Percentiles rank a stretch among this genome's conserved stretches.
Evolutionary conservation across 2,888 invertebrate genomes (phyloP).

Genomic region (Cynaeus angustus): DNA sequence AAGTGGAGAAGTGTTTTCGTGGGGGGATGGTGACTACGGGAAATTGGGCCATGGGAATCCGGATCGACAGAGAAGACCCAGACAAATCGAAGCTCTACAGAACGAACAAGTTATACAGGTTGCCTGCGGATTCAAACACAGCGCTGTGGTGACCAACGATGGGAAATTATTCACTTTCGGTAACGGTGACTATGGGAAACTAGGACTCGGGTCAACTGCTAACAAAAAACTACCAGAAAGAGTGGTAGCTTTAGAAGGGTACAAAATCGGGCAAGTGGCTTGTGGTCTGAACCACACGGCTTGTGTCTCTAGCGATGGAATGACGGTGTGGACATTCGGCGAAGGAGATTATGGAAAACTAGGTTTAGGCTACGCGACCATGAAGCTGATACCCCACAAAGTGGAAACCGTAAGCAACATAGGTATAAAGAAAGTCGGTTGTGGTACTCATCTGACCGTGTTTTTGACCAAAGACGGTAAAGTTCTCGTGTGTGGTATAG

Average conservation of each 20-base stretch:
- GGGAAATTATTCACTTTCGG: slow-evolving; percentile 80
- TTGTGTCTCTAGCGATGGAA: slow-evolving; percentile 76
- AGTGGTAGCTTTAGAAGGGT: slow-evolving; percentile 73
- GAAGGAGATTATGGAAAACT: slow-evolving; percentile 80
- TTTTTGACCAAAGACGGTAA: slow-evolving; percentile 76
- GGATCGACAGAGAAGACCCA: slow-evolving; percentile 77
- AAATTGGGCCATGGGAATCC: slow-evolving; percentile 78
- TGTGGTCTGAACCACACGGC: slow-evolving; percentile 80
- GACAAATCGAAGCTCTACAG: slow-evolving; percentile 78
- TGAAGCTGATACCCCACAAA: slow-evolving; percentile 72
- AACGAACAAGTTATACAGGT: slow-evolving; percentile 75
- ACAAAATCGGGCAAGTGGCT: slow-evolving; percentile 74
- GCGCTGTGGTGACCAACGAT: slow-evolving; percentile 77
- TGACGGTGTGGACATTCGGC: slow-evolving; percentile 78
- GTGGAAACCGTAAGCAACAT: slow-evolving; percentile 75
- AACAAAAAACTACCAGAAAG: slow-evolving; percentile 78
- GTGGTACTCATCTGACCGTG: slow-evolving; percentile 79
- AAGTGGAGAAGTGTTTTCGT: slow-evolving; percentile 79
- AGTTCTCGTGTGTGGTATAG: slow-evolving; percentile 77
- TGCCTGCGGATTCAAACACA: slow-evolving; percentile 79
- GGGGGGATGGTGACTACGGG: slow-evolving; percentile 81
- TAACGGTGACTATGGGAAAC: slow-evolving; percentile 78
- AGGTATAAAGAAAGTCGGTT: slow-evolving; percentile 76
- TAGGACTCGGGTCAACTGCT: slow-evolving; percentile 75
- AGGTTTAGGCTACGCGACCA: slow-evolving; percentile 70